These are phyloP conservation scores for Lutraria lutraria DNA, from an alignment of 2,888 invertebrate genomes.

Conservation along the genomic window DNA sequence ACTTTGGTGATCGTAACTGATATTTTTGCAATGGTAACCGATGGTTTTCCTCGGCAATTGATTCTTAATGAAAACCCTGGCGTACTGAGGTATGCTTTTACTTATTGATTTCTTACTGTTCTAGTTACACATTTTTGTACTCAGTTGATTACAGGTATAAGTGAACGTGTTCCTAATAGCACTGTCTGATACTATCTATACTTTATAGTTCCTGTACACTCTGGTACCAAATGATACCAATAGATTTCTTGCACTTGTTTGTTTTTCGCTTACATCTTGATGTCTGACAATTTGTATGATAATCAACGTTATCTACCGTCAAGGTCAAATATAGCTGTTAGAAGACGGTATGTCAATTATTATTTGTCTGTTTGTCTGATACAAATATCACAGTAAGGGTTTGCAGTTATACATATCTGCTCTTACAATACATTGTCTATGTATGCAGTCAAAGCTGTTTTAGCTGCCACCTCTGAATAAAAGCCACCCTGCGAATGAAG, in stretches of 20 bases:
- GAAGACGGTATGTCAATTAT: too few relatives aligned
- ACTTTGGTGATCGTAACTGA: too few relatives aligned
- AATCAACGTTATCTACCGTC: not conserved
- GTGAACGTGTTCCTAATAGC: not conserved
- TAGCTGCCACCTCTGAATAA: too few relatives aligned
- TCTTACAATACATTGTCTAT: too few relatives aligned
- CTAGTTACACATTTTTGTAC: slow-evolving; percentile 14
- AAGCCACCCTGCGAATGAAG: too few relatives aligned
- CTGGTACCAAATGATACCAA: not conserved
- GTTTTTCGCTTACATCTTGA: not conserved
- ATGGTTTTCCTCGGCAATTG: too few relatives aligned
- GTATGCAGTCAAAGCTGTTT: too few relatives aligned
- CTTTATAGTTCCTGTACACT: not conserved
- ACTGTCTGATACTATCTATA: not conserved
- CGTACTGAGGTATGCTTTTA: not conserved
- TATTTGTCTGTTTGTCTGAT: too few relatives aligned
- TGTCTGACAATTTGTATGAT: slow-evolving; percentile 1
- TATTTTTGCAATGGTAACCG: too few relatives aligned
- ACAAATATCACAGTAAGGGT: too few relatives aligned
- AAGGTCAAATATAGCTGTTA: not conserved
- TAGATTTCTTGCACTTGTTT: not conserved
- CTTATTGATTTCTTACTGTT: not conserved
- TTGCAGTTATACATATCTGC: too few relatives aligned
- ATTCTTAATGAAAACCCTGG: too few relatives aligned
- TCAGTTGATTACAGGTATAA: slow-evolving; percentile 22